Evolutionary conservation across 64 coral and sea anemone genomes (phyloP), one percentile per base, ranked within the genome.

Genomic region (Dendrophyllia cribrosa): DNA sequence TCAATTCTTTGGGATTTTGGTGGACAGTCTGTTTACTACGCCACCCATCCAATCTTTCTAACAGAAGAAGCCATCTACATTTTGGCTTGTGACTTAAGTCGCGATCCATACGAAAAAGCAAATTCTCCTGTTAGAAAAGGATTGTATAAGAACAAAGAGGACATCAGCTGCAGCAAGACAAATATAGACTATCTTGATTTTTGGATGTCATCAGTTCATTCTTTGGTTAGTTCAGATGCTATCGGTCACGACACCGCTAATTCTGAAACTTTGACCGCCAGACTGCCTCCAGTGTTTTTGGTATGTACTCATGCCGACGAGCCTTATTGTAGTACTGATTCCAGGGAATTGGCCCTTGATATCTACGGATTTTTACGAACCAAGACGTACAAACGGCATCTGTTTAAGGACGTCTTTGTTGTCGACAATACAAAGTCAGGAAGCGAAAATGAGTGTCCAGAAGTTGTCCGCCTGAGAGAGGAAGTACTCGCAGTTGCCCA

Each of bases 1-100:
- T 50, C 80, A 64, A 51, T 20, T 17, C 22, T 83, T 24, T 65
- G 63, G 80, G 63, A 83, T 20, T 83, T 83, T 83, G 59, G 44
- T 16, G 59, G 58, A 43, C 63, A 67, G 9, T 45, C 44, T 0
- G 63, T 65, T 3, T 83, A 67, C 47, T 83, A 65, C 11, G 15
- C 14, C 4, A 83, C 58, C 59, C 25, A 83, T 44, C 26, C 80
- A 67, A 64, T 65, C 26, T 65, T 62, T 19, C 13, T 67, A 6
- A 83, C 58, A 43, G 45, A 50, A 1, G 64, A 45, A n/a, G 80
- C 75, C 7, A 56, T 83, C 25, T 83, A 67, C 16, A 19, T 67
- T 83, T 50, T 83, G 26, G 53, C 5, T 56, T 56, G 53, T 12
- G 53, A 56, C 53, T 5, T 56, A 56, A 56, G 53, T 56, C 53